A percentile compares a stretch with the other conserved stretches of the same genome.
Evolutionary conservation across 2,888 invertebrate species (phyloP).

Genomic region (Ernsta delagoae): DNA sequence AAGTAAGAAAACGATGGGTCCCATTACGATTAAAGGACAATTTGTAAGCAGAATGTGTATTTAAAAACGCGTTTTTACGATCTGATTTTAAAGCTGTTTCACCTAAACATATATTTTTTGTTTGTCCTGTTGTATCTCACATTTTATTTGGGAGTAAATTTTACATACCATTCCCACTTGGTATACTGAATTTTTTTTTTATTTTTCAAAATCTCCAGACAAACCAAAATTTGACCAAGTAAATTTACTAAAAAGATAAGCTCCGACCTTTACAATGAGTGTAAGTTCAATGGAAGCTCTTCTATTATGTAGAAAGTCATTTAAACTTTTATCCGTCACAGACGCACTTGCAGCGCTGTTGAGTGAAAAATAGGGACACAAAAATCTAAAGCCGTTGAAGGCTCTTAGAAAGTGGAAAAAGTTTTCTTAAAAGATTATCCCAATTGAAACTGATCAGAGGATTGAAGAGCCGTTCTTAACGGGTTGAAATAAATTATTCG

Average conservation of each 20-base stretch:
- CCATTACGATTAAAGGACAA: constrained; percentile 17
- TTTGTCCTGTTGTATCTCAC: too few relatives aligned
- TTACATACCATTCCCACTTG: too few relatives aligned
- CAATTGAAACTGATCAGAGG: constrained; percentile 4
- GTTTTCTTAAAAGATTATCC: constrained; percentile 19
- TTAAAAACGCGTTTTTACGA: too few relatives aligned
- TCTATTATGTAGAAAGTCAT: constrained; percentile 20
- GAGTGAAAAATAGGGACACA: constrained; percentile 14
- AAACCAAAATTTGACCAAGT: neutral
- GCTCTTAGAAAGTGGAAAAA: constrained; percentile 9
- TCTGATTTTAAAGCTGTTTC: too few relatives aligned
- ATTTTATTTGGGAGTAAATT: too few relatives aligned
- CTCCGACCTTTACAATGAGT: neutral
- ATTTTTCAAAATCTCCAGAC: neutral
- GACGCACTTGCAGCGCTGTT: constrained; percentile 56
- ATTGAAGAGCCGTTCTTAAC: neutral
- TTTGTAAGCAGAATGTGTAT: constrained; percentile 11
- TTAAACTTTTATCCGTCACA: constrained; percentile 55
- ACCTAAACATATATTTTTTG: too few relatives aligned
- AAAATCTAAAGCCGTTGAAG: constrained; percentile 12
- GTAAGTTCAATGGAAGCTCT: neutral
- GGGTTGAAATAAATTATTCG: neutral
- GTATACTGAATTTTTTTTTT: too few relatives aligned
- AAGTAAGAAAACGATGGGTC: constrained; percentile 17
- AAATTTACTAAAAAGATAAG: neutral